These are phyloP conservation scores for Mesoclemmys tuberculata DNA, from an alignment of 2,113 vertebrate genomes.

Conservation along the genomic window DNA sequence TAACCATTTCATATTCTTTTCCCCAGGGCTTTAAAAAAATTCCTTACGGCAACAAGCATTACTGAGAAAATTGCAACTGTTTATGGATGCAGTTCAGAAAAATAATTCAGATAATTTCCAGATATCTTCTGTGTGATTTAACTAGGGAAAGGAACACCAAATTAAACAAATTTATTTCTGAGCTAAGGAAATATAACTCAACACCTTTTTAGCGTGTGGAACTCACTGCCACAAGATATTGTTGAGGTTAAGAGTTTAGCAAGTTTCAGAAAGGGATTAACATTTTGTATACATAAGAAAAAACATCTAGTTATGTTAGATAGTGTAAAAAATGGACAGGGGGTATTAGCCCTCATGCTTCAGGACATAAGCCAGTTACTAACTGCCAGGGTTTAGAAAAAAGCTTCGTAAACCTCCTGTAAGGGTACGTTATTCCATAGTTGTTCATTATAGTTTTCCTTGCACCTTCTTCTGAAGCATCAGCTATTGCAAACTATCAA, in stretches of 20 bases:
- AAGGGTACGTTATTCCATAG: background rate
- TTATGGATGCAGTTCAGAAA: conserved; percentile 13
- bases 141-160: background rate
- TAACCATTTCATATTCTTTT: conserved; percentile 58
- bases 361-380: background rate
- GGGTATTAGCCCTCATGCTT: background rate
- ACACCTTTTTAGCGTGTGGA: background rate
- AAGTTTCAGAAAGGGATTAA: background rate
- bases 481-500: background rate
- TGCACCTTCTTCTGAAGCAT: background rate
- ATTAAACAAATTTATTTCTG: background rate
- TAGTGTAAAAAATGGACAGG: background rate
- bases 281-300: background rate
- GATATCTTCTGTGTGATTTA: background rate
- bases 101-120: background rate
- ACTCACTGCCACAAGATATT: background rate
- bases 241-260: background rate
- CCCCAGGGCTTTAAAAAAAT: conserved; percentile 31
- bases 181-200: background rate
- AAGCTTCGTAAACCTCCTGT: background rate
- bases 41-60: conserved; percentile 1
- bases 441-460: background rate
- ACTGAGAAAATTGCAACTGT: conserved; percentile 50
- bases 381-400: background rate
- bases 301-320: background rate